A percentile compares a stretch with the other conserved stretches of the same genome.
Conservation (phyloP, 23 tunicate species). For the Ascidia mentula region DNA sequence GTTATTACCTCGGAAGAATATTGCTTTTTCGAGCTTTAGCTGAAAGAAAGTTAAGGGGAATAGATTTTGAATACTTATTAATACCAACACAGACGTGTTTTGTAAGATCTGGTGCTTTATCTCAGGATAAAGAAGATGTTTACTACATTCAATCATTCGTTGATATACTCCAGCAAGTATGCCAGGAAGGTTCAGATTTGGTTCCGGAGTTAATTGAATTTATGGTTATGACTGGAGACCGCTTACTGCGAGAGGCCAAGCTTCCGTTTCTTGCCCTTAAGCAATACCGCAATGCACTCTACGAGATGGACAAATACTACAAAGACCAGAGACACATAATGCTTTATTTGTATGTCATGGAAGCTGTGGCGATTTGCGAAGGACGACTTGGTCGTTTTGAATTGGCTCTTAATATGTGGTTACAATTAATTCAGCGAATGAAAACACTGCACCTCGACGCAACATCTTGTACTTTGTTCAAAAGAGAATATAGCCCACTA, state of each 20-base stretch:
- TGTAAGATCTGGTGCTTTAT: too few relatives aligned
- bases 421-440: not conserved
- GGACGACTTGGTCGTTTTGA: not conserved
- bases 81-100: too few relatives aligned
- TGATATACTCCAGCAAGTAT: not conserved
- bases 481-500: not conserved
- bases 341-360: not conserved
- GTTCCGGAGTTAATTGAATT: not conserved
- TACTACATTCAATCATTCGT: not conserved
- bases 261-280: not conserved
- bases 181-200: not conserved
- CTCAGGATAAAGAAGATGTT: too few relatives aligned
- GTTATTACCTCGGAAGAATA: not conserved
- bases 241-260: not conserved
- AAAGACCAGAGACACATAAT: not conserved
- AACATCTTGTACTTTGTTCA: not conserved
- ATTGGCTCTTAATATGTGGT: not conserved
- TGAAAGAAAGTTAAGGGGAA: not conserved
- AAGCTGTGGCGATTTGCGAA: not conserved
- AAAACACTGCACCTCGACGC: not conserved
- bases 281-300: not conserved
- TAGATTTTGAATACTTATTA: too few relatives aligned
- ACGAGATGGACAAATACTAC: not conserved
- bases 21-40: not conserved
- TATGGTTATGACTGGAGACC: not conserved